These are phyloP conservation scores for Elysia crispata DNA, from an alignment of 2,888 invertebrate species.

Conservation along the genomic window DNA sequence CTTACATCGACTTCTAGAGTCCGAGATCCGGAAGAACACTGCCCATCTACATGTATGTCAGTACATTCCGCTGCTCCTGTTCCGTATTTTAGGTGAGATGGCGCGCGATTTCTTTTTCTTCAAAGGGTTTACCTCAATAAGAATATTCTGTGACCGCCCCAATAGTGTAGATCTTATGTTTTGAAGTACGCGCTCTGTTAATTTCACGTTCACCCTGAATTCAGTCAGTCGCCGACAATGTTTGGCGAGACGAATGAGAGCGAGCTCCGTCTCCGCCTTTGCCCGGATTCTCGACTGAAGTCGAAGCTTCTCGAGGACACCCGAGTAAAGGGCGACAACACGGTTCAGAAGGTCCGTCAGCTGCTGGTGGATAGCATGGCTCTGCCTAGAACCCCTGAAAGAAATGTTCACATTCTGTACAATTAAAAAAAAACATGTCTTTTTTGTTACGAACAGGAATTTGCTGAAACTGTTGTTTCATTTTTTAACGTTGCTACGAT, in stretches of 20 bases:
- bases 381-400: neutral
- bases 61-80: too few species aligned
- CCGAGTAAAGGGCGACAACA: neutral
- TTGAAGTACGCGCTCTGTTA: neutral
- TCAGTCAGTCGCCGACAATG: neutral
- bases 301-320: neutral
- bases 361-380: neutral
- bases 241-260: neutral
- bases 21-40: neutral
- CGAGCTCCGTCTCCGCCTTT: neutral
- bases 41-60: neutral
- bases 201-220: neutral
- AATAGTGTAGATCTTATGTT: too few species aligned
- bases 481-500: too few species aligned
- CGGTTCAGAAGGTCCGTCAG: neutral
- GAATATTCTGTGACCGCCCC: too few species aligned
- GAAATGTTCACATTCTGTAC: neutral
- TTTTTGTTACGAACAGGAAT: too few species aligned
- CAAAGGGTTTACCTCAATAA: too few species aligned
- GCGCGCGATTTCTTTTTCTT: neutral
- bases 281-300: neutral
- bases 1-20: too few species aligned
- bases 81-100: neutral
- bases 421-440: too few species aligned
- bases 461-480: too few species aligned